Conservation (phyloP, 2,888 invertebrate genomes). For the Leptopilina drosophilae region DNA sequence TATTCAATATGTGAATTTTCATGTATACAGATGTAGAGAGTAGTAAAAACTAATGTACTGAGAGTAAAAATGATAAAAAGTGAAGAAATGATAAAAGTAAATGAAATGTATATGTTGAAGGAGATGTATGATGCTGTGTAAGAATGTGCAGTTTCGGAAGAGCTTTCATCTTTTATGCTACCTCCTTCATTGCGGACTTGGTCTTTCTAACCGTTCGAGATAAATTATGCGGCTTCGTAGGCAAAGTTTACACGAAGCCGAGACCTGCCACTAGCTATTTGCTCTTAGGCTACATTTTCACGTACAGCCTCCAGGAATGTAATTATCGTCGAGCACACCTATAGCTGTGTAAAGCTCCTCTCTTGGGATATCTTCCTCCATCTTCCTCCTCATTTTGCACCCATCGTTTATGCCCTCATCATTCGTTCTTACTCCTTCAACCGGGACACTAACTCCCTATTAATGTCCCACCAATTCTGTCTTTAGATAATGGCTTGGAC, state of each 20-base stretch:
- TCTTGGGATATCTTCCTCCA: slow-evolving; percentile 49
- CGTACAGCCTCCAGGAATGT: slow-evolving; percentile 64
- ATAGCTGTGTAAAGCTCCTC: slow-evolving; percentile 42
- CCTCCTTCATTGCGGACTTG: background rate
- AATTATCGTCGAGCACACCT: slow-evolving; percentile 63
- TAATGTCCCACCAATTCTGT: slow-evolving; percentile 54
- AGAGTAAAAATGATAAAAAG: too few relatives aligned
- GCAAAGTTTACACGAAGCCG: slow-evolving; percentile 29
- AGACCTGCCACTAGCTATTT: slow-evolving; percentile 52
- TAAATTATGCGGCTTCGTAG: slow-evolving; percentile 36
- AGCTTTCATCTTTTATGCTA: slow-evolving; percentile 28
- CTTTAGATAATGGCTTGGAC: slow-evolving; percentile 58
- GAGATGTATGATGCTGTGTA: too few relatives aligned
- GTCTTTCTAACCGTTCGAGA: slow-evolving; percentile 19
- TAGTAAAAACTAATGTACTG: too few relatives aligned
- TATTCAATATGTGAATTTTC: too few relatives aligned
- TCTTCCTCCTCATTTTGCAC: slow-evolving; percentile 49
- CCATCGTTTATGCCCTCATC: slow-evolving; percentile 53
- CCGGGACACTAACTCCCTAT: slow-evolving; percentile 46
- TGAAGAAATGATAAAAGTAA: too few relatives aligned
- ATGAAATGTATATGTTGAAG: too few relatives aligned
- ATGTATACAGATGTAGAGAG: too few relatives aligned
- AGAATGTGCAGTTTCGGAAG: too few relatives aligned
- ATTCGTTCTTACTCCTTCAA: slow-evolving; percentile 53
- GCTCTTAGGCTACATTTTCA: slow-evolving; percentile 49